Conservation (phyloP, 23 tunicate species). For the Aplidium turbinatum region DNA sequence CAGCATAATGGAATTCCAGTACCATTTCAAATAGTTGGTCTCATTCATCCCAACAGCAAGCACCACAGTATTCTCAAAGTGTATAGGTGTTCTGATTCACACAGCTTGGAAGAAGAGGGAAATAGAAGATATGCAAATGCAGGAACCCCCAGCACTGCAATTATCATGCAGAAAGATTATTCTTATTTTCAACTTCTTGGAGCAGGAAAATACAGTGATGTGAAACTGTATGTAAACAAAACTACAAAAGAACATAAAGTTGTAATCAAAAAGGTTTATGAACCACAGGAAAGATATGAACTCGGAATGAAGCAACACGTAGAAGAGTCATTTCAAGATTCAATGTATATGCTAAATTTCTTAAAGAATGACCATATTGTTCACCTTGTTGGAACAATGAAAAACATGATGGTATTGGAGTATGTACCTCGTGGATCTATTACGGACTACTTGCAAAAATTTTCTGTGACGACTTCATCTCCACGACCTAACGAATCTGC, state of each 20-base stretch:
- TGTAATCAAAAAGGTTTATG: constrained; percentile 42
- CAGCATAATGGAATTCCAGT: constrained; percentile 33
- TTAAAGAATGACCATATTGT: constrained; percentile 66
- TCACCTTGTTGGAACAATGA: constrained; percentile 62
- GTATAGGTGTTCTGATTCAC: constrained; percentile 38
- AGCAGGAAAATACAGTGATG: constrained; percentile 69
- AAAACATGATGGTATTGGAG: constrained; percentile 57
- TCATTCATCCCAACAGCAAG: constrained; percentile 46
- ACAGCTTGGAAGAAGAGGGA: background rate
- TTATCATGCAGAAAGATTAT: constrained; percentile 32
- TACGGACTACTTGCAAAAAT: constrained; percentile 30
- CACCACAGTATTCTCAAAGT: constrained; percentile 44
- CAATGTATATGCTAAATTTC: constrained; percentile 38
- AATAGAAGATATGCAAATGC: background rate
- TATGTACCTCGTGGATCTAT: constrained; percentile 63
- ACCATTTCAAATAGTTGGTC: constrained; percentile 50
- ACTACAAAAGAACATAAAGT: constrained; percentile 7
- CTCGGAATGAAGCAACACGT: constrained; percentile 40
- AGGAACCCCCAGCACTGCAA: background rate
- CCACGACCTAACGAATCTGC: background rate
- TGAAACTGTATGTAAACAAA: constrained; percentile 33
- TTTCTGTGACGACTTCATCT: background rate
- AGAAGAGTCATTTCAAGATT: constrained; percentile 64
- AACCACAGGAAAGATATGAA: constrained; percentile 35
- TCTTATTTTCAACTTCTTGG: constrained; percentile 53